Conservation (phyloP, 2,888 invertebrate genomes). For the Drosophila leonis region DNA sequence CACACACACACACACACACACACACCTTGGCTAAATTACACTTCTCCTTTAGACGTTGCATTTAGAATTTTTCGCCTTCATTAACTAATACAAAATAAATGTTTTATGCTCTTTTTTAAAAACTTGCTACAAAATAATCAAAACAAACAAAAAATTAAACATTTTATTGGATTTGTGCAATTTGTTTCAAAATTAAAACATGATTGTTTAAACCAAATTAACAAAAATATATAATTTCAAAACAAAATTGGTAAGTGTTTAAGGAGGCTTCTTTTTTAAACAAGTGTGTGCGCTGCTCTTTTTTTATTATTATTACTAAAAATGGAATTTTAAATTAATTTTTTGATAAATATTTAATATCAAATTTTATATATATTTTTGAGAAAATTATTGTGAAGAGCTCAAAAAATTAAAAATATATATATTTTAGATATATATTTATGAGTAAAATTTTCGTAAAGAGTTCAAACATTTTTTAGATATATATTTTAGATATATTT, state of each 20-base stretch:
- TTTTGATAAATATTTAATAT: neutral
- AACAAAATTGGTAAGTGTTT: conserved; percentile 72
- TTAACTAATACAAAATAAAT: conserved; percentile 70
- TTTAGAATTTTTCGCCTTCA: conserved; percentile 53
- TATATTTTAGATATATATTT: too few relatives aligned
- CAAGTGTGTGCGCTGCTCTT: conserved; percentile 33
- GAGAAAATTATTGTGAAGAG: too few relatives aligned
- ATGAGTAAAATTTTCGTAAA: too few relatives aligned
- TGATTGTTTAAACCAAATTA: conserved; percentile 47
- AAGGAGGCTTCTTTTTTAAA: conserved; percentile 49
- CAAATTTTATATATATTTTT: neutral
- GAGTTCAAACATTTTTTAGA: too few relatives aligned
- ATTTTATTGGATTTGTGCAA: conserved; percentile 72
- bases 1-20: neutral
- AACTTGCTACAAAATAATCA: conserved; percentile 60
- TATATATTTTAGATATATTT: neutral
- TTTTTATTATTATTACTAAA: neutral
- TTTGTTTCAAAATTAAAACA: conserved; percentile 57
- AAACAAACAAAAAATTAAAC: conserved; percentile 50
- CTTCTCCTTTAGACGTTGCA: conserved; percentile 40
- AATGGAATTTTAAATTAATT: neutral
- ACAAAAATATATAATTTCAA: conserved; percentile 48
- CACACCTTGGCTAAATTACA: conserved; percentile 13
- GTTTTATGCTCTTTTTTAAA: conserved; percentile 67
- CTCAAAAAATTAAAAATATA: too few relatives aligned